Conservation (phyloP, 53 echinoderm and acorn worm genomes). For the Crossaster papposus region DNA sequence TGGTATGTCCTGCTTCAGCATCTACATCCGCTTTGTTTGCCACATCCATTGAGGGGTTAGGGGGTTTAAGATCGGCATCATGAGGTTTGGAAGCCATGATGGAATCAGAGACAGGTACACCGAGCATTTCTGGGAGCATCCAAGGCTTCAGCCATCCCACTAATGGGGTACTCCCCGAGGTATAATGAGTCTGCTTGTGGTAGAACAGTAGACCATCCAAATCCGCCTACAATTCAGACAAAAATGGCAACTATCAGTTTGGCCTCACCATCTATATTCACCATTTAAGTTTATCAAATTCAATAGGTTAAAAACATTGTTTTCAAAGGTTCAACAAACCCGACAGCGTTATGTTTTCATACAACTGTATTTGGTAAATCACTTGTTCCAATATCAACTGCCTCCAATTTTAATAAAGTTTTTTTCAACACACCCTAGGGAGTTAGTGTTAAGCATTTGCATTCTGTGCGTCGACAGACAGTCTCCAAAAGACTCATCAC, state of each 20-base stretch:
- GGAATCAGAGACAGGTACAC: slow-evolving; percentile 77
- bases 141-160: slow-evolving; percentile 97
- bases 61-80: slow-evolving; percentile 82
- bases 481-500: no score
- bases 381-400: no score
- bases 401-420: no score
- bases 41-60: slow-evolving; percentile 59
- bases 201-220: slow-evolving; percentile 94
- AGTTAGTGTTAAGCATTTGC: no score
- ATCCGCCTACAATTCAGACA: slow-evolving; percentile 53
- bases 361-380: no score
- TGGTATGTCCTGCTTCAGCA: slow-evolving; percentile 16
- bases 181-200: slow-evolving; percentile 95
- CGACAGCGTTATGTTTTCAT: no score
- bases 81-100: slow-evolving; percentile 78
- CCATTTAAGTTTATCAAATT: no score
- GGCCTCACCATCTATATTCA: no score
- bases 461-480: no score
- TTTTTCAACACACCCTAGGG: no score
- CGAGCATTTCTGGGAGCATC: slow-evolving; percentile 93
- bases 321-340: no score
- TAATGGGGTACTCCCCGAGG: slow-evolving; percentile 83
- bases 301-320: no score
- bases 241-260: background rate
- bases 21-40: slow-evolving; percentile 21